A percentile compares a stretch with the other conserved stretches of the same genome.
Conservation (phyloP, 2,888 invertebrate species). For the Caenorhabditis sp. region DNA sequence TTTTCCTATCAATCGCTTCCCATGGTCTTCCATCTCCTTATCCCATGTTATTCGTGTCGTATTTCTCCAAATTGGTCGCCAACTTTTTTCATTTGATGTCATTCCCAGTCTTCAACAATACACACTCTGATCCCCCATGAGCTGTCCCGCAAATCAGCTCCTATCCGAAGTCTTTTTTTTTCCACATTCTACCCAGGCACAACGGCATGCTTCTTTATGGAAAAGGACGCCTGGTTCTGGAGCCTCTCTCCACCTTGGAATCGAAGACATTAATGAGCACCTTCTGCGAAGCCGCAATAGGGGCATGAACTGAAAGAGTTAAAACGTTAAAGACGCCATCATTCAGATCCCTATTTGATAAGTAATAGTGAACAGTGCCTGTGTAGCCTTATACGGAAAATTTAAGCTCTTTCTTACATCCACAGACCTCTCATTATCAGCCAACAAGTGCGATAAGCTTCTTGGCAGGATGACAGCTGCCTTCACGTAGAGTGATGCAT, state of each 20-base stretch:
- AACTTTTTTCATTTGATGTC: constrained; percentile 86
- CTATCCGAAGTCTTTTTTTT: constrained; percentile 88
- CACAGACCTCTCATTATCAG: constrained; percentile 81
- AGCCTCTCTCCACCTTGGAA: constrained; percentile 88
- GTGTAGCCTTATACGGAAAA: constrained; percentile 81
- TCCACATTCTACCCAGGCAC: constrained; percentile 79
- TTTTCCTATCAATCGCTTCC: constrained; percentile 67
- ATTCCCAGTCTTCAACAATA: constrained; percentile 89
- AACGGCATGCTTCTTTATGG: constrained; percentile 75
- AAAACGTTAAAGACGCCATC: too few relatives aligned
- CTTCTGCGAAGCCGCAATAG: constrained; percentile 90
- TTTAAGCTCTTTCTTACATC: constrained; percentile 77
- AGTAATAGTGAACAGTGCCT: constrained; percentile 75
- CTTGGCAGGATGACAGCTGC: constrained; percentile 80
- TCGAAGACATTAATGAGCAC: constrained; percentile 90
- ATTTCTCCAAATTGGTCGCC: constrained; percentile 81
- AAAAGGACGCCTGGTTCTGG: constrained; percentile 74
- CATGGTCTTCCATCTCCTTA: constrained; percentile 70
- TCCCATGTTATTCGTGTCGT: constrained; percentile 75
- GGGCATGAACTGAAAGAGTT: constrained; percentile 87
- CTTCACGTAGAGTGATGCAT: constrained; percentile 79
- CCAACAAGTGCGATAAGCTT: constrained; percentile 80
- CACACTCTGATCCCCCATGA: constrained; percentile 93
- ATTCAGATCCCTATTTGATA: constrained; percentile 77
- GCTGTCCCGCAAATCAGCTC: constrained; percentile 91